Percentiles rank a stretch among this genome's conserved stretches.
Conservation (phyloP, 2,888 invertebrate genomes). For the Dyspetes luteomarginatus region DNA sequence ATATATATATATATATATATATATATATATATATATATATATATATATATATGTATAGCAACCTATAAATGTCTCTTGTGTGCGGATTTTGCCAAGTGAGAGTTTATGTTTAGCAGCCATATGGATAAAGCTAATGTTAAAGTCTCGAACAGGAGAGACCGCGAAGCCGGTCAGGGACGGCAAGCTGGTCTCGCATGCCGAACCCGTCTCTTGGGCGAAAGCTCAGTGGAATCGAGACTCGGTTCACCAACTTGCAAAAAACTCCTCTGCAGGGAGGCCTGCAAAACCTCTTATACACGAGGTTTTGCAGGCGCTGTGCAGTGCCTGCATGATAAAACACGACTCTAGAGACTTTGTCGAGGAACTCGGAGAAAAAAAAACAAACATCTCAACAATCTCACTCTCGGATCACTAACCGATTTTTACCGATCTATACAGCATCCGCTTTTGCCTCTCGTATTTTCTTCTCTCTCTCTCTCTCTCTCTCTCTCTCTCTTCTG, state of each 20-base stretch:
- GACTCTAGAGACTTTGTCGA: background rate
- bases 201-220: constrained; percentile 65
- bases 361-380: constrained; percentile 11
- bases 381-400: constrained; percentile 33
- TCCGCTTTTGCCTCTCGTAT: background rate
- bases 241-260: constrained; percentile 22
- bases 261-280: no score
- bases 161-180: constrained; percentile 68
- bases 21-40: no score
- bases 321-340: background rate
- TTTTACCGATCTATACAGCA: background rate
- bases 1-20: no score
- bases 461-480: background rate
- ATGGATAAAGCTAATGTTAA: constrained; percentile 9
- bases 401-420: constrained; percentile 25
- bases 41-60: background rate
- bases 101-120: constrained; percentile 17
- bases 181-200: constrained; percentile 55
- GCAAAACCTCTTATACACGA: no score
- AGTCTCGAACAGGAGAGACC: constrained; percentile 51
- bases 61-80: background rate
- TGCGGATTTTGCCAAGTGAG: constrained; percentile 4
- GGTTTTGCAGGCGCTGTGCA: background rate
- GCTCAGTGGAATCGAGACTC: constrained; percentile 60
- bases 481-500: background rate